A percentile compares a stretch with the other conserved stretches of the same genome.
These are phyloP conservation scores for Anarhynchus alexandrinus DNA, from an alignment of 2,113 vertebrate species.

Conservation along the genomic window DNA sequence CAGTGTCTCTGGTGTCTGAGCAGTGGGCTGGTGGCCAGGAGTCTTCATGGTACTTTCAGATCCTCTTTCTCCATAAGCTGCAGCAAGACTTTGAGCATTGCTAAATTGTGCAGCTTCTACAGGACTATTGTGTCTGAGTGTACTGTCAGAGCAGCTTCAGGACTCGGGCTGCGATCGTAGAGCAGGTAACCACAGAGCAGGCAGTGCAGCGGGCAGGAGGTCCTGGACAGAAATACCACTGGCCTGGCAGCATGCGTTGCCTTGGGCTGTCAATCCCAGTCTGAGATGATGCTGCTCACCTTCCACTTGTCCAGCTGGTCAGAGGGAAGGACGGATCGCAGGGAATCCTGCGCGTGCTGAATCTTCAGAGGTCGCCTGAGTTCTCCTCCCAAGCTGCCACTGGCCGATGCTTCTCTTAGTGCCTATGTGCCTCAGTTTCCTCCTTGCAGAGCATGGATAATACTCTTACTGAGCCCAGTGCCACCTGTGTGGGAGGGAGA, in stretches of 20 bases:
- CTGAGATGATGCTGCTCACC: neutral
- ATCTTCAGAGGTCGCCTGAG: neutral
- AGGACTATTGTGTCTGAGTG: neutral
- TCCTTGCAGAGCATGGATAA: no score
- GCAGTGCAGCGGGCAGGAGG: neutral
- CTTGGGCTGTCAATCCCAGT: accelerated
- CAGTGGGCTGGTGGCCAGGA: neutral
- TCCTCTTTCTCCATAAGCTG: neutral
- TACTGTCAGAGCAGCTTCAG: neutral
- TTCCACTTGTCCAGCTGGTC: neutral
- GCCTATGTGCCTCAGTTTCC: neutral
- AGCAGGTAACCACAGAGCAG: neutral
- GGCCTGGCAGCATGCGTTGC: neutral
- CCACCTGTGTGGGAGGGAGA: neutral
- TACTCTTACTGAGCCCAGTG: accelerated
- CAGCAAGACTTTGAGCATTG: neutral
- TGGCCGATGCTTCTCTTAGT: neutral
- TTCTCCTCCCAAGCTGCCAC: neutral
- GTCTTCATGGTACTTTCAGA: neutral
- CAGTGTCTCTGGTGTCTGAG: neutral
- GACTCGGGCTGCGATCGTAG: neutral
- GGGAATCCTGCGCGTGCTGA: neutral
- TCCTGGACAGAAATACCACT: neutral
- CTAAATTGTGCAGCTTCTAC: neutral
- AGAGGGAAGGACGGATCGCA: accelerated